Conservation (phyloP, 2,888 invertebrate species). For the Onchidella celtica region DNA sequence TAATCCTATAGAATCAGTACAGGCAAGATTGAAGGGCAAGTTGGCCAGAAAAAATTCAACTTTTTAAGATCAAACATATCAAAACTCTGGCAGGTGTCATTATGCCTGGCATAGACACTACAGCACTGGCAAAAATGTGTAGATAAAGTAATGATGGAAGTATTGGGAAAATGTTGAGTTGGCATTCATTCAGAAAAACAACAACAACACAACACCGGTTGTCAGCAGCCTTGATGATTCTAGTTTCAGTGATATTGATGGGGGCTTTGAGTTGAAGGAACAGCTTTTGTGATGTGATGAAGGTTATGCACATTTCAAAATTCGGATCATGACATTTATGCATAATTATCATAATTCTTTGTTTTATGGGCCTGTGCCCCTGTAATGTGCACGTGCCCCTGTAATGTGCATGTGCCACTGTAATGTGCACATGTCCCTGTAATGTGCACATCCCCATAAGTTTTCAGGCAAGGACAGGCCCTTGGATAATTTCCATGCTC, state of each 20-base stretch:
- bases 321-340: too few species aligned
- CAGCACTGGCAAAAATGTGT: neutral
- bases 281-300: too few species aligned
- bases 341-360: too few species aligned
- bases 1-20: neutral
- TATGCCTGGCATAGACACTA: neutral
- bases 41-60: neutral
- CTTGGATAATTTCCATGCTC: too few species aligned
- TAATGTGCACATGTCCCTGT: too few species aligned
- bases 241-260: neutral
- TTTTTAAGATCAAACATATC: neutral
- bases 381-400: too few species aligned
- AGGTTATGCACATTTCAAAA: too few species aligned
- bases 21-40: neutral
- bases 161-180: neutral
- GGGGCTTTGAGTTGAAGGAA: neutral
- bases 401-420: too few species aligned
- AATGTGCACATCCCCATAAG: too few species aligned
- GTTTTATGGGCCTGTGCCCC: too few species aligned
- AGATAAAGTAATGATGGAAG: neutral
- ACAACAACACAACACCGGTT: neutral
- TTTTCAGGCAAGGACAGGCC: too few species aligned
- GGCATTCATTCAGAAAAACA: neutral
- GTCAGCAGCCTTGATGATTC: neutral
- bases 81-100: neutral